Evolutionary conservation across 2,113 vertebrate species (phyloP).

Genomic region (Channa argus): DNA sequence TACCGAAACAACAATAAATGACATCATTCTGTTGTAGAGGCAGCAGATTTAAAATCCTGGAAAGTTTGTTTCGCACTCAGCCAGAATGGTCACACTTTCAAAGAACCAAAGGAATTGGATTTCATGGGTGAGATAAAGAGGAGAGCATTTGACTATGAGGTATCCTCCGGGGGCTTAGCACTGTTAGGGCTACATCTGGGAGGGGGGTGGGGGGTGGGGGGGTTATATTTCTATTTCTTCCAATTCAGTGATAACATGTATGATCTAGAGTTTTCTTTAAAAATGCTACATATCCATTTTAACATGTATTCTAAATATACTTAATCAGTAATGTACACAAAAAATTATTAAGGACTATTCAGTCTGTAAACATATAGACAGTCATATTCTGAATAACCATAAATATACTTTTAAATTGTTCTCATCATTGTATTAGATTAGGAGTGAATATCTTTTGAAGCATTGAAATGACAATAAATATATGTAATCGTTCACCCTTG

Average conservation of each 20-base stretch:
- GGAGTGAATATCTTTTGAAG: constrained; percentile 9
- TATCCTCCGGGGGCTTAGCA: constrained; percentile 45
- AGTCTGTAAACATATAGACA: not conserved
- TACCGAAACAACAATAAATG: constrained; percentile 15
- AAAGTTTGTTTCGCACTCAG: constrained; percentile 51
- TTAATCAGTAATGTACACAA: too few relatives aligned
- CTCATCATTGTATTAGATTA: not conserved
- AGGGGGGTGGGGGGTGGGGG: not conserved
- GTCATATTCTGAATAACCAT: not conserved
- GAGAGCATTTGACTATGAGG: constrained; percentile 47
- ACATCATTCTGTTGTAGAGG: constrained; percentile 20
- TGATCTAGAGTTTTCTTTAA: not conserved
- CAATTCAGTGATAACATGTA: not conserved
- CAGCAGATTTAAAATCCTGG: constrained; percentile 30
- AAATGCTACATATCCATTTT: not conserved
- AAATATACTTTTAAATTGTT: not conserved
- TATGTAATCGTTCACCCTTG: not conserved
- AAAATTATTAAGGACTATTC: not conserved
- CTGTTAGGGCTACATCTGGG: constrained; percentile 39
- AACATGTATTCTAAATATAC: too few relatives aligned
- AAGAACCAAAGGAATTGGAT: constrained; percentile 62
- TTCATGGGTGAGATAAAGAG: constrained; percentile 63
- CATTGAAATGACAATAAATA: not conserved
- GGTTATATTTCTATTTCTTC: not conserved
- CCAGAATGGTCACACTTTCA: constrained; percentile 49